Conservation (phyloP, 2,888 invertebrate species). For the Lottia gigantea region DNA sequence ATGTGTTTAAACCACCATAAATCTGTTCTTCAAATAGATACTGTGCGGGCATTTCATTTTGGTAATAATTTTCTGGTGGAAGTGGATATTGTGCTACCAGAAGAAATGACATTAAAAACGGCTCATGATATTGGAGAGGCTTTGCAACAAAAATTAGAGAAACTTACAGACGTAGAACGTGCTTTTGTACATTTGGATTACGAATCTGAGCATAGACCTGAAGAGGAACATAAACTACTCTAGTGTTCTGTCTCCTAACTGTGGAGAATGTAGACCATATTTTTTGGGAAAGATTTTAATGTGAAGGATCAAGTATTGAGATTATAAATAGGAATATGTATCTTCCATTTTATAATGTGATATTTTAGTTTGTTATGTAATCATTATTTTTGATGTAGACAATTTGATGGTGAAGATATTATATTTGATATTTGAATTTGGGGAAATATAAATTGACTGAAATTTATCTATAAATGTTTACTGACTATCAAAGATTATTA, state of each 20-base stretch:
- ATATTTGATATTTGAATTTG: too few species aligned
- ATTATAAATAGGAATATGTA: too few species aligned
- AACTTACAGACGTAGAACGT: conserved; percentile 69
- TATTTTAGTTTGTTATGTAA: too few species aligned
- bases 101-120: conserved; percentile 67
- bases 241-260: background rate
- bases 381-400: too few species aligned
- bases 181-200: conserved; percentile 72
- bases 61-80: conserved; percentile 70
- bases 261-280: too few species aligned
- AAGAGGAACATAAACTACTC: conserved; percentile 67
- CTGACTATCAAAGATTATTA: too few species aligned
- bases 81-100: conserved; percentile 69
- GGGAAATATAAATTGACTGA: too few species aligned
- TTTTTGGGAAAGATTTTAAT: too few species aligned
- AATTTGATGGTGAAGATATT: too few species aligned
- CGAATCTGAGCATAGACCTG: conserved; percentile 68
- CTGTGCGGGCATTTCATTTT: conserved; percentile 71
- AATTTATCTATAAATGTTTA: too few species aligned
- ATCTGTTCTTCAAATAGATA: conserved; percentile 67
- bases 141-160: conserved; percentile 70
- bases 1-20: conserved; percentile 63
- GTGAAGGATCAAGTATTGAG: too few species aligned
- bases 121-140: conserved; percentile 71
- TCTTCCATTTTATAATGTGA: too few species aligned